phyloP scores from a whole-genome alignment of 1,140 invertebrate genomes.

The Batillaria attramentaria region DNA sequence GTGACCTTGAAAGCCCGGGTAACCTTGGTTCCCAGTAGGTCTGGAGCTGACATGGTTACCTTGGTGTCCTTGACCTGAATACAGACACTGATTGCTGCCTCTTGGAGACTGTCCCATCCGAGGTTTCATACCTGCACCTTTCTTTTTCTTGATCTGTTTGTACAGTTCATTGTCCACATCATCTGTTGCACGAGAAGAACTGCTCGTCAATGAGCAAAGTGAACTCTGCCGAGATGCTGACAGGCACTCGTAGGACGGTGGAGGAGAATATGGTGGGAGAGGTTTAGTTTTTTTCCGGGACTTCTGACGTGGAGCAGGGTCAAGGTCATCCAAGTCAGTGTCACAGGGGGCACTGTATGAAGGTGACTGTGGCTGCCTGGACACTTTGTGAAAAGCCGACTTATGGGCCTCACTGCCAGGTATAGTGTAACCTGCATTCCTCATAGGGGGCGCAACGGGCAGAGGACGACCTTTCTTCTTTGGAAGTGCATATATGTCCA shows the following conservation, averaged over 20 bases:
- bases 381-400: conserved; percentile 28
- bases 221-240: conserved; percentile 21
- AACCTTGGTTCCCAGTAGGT: background rate
- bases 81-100: background rate
- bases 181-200: conserved; percentile 7
- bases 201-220: conserved; percentile 2
- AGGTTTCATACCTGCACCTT: background rate
- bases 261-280: conserved; percentile 23
- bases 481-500: conserved; percentile 23
- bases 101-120: background rate
- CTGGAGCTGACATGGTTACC: background rate
- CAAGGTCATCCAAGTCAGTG: conserved; percentile 29
- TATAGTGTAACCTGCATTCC: too few species aligned
- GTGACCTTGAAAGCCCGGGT: background rate
- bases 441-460: background rate
- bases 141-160: conserved; percentile 27
- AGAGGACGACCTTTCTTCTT: conserved; percentile 1
- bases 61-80: background rate
- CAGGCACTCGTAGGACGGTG: conserved; percentile 19
- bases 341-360: conserved; percentile 22
- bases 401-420: background rate
- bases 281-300: background rate
- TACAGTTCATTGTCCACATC: conserved; percentile 11
- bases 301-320: background rate
- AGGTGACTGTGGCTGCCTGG: background rate